These are phyloP conservation scores for Zoanthus sociatus DNA, from an alignment of 92 coral and sea anemone genomes.

Conservation along the genomic window DNA sequence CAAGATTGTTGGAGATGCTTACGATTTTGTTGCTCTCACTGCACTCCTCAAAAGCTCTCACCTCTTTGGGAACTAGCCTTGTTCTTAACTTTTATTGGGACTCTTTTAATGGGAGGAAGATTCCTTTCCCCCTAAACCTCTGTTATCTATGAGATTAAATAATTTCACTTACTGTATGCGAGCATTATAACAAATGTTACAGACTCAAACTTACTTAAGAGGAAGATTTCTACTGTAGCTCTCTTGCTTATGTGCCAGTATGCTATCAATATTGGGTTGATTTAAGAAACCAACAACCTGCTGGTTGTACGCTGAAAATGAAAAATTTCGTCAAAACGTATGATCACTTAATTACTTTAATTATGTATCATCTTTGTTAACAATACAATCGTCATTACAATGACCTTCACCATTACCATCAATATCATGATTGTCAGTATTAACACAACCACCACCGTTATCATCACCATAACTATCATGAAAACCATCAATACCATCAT, in stretches of 20 bases:
- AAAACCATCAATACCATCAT: background rate
- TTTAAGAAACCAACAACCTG: constrained; percentile 92
- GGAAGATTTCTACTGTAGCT: constrained; percentile 75
- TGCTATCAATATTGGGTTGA: constrained; percentile 84
- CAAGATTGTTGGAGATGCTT: too few species aligned
- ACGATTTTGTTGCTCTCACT: too few species aligned
- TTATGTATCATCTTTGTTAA: background rate
- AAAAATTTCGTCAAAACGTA: background rate
- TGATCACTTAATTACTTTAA: background rate
- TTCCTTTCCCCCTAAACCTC: too few species aligned
- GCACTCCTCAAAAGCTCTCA: too few species aligned
- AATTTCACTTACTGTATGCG: background rate
- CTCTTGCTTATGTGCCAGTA: constrained; percentile 77
- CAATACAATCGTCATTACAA: background rate
- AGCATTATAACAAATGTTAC: background rate
- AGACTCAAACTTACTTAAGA: constrained; percentile 72
- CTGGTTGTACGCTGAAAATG: constrained; percentile 86
- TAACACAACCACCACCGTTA: background rate
- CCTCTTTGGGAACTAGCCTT: too few species aligned
- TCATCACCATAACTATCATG: background rate
- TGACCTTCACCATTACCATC: background rate
- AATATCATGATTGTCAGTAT: too few species aligned
- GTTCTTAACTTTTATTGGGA: too few species aligned
- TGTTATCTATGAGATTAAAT: too few species aligned
- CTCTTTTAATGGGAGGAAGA: too few species aligned